Base-by-base conservation (phyloP, 2,888 invertebrate species). In the Scaptomyza caliginosa region DNA sequence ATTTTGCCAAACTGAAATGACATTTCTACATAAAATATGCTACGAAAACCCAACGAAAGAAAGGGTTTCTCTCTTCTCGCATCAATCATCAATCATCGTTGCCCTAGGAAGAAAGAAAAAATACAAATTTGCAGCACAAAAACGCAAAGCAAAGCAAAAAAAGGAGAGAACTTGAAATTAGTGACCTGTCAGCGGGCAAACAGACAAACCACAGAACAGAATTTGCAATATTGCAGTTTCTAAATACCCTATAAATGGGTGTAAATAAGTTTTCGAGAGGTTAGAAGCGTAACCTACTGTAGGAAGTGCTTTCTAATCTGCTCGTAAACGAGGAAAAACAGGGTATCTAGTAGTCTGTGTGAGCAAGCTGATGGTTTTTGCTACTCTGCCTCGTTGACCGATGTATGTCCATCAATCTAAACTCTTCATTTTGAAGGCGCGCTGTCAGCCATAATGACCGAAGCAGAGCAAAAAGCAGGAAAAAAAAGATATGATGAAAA, bases 391-490 rank as follows among this genome's bases (percentile, higher is more conserved):
- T 40, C 60, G 74, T 52, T 84, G 86, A 83, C 78, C 86, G 83
- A 83, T 83, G 84, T 78, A 74, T 68, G 86, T 73, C 81, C 86
- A 83, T 83, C 83, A 86, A 83, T 83, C 83, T 83, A 83, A 83
- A 86, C 86, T 84, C 86, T 86, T 83, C 84, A 84, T 86, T 84
- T 81, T 84, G 81, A 83, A 86, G 84, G 84, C 86, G 62, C 74
- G 81, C 86, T 86, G 86, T 83, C 86, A 84, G 68, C 79, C 77
- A 57, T 81, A 86, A 83, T 84, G 86, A 77, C 86, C 83, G 58
- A 66, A 77, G 67, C 78, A 73, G 75, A 73, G 77, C 86, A 79
- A 67, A 85, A 82, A 74, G 57, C 54, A 32, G 1, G 13, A 34
- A 16, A 16, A 58, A 56, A 57, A 60, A n/a, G n/a, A n/a, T n/a